Conservation (phyloP, 2,888 invertebrate species). For the Ichneumoninae sp. region DNA sequence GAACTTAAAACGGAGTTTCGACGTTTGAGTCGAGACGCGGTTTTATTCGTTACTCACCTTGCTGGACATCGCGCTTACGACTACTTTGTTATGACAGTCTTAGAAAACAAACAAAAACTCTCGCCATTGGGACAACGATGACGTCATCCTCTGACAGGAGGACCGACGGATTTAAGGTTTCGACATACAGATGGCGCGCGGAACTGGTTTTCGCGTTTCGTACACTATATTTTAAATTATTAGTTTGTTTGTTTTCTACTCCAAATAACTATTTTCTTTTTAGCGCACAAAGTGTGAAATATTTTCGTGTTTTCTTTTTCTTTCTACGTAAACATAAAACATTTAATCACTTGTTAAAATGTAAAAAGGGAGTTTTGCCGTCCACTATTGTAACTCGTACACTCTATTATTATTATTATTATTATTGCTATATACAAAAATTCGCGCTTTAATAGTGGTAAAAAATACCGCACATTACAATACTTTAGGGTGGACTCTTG, state of each 20-base stretch:
- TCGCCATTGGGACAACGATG: not conserved
- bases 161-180: not conserved
- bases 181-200: not conserved
- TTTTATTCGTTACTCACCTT: constrained; percentile 56
- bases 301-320: too few species aligned
- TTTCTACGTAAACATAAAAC: too few species aligned
- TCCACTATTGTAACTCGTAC: too few species aligned
- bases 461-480: constrained; percentile 5
- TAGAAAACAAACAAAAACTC: not conserved
- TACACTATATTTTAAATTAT: not conserved
- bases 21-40: constrained; percentile 13
- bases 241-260: too few species aligned
- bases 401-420: not conserved
- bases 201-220: not conserved
- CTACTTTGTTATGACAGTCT: constrained; percentile 61
- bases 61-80: constrained; percentile 48
- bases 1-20: constrained; percentile 25
- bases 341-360: too few species aligned
- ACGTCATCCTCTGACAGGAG: not conserved
- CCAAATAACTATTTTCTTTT: too few species aligned
- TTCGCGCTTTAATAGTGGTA: not conserved
- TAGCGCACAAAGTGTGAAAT: too few species aligned
- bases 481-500: not conserved
- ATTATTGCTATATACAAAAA: constrained; percentile 19
- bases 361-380: too few species aligned